Evolutionary conservation across 2,113 vertebrate genomes (phyloP).

Genomic region (Semicossyphus pulcher): DNA sequence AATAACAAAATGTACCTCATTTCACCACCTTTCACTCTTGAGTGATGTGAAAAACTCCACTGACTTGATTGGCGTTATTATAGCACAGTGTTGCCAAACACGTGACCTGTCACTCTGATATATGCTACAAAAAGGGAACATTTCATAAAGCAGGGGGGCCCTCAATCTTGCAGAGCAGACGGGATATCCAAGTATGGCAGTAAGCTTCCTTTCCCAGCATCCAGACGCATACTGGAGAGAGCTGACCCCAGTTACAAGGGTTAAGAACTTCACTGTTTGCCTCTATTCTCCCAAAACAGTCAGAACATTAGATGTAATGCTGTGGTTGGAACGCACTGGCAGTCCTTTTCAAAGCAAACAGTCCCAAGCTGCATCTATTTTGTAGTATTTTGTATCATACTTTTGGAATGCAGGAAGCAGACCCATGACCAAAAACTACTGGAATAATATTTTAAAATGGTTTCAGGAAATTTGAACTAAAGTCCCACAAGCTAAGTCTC

Average conservation of each 20-base stretch:
- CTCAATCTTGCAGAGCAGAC: slow-evolving; percentile 2
- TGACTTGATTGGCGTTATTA: slow-evolving; percentile 6
- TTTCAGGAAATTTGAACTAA: slow-evolving; percentile 2
- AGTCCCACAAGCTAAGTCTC: slow-evolving; percentile 14
- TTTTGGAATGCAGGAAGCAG: slow-evolving; percentile 26
- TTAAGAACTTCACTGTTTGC: slow-evolving; percentile 34
- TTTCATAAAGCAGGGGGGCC: slow-evolving; percentile 23
- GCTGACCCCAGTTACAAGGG: slow-evolving; percentile 35
- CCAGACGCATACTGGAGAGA: slow-evolving; percentile 18
- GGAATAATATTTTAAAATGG: slow-evolving; percentile 16
- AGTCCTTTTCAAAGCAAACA: slow-evolving; percentile 30
- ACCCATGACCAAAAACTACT: background rate
- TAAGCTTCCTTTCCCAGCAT: slow-evolving; percentile 55
- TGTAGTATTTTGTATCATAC: slow-evolving; percentile 1
- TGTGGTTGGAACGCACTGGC: slow-evolving; percentile 35
- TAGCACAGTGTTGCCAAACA: background rate
- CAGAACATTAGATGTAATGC: slow-evolving; percentile 27
- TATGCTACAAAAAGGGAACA: slow-evolving; percentile 6
- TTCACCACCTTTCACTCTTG: background rate
- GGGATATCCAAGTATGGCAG: slow-evolving; percentile 70
- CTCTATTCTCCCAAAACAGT: slow-evolving; percentile 50
- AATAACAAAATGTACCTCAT: background rate
- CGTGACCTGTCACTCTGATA: slow-evolving; percentile 3
- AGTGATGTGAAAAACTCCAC: slow-evolving; percentile 30
- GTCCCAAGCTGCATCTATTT: slow-evolving; percentile 20